A percentile compares a stretch with the other conserved stretches of the same genome.
These are phyloP conservation scores for Phalanger gymnotis DNA, from an alignment of 2,797 vertebrate genomes.

Conservation along the genomic window DNA sequence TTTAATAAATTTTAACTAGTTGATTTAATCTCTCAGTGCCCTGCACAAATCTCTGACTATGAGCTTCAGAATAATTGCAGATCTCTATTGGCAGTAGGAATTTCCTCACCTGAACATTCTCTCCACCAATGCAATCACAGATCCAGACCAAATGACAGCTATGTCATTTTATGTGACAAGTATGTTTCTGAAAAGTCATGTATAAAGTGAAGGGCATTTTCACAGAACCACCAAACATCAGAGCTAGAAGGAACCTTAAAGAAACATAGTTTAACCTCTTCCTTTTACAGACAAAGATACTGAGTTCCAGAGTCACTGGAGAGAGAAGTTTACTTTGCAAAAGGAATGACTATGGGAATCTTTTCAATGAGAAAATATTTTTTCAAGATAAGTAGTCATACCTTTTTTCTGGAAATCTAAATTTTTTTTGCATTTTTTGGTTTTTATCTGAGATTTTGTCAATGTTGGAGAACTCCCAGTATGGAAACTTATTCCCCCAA, in stretches of 20 bases:
- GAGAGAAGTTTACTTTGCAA: background rate
- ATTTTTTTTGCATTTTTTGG: background rate
- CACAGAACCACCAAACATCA: background rate
- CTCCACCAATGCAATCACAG: background rate
- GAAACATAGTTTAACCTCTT: background rate
- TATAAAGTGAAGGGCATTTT: background rate
- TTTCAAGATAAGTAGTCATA: background rate
- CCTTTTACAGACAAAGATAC: background rate
- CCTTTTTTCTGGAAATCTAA: background rate
- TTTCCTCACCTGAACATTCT: background rate
- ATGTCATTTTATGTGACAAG: background rate
- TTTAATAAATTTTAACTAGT: background rate
- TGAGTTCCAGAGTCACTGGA: background rate
- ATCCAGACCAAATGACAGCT: background rate
- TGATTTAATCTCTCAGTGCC: background rate
- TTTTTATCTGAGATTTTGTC: background rate
- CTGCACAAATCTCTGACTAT: background rate
- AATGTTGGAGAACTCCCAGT: background rate
- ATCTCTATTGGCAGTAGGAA: background rate
- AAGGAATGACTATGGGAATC: background rate
- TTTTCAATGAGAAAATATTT: background rate
- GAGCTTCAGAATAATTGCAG: background rate
- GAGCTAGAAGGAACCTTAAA: background rate
- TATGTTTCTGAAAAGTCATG: background rate
- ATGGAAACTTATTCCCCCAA: background rate